A percentile compares a stretch with the other conserved stretches of the same genome.
These are phyloP conservation scores for Camponotus vicinus DNA, from an alignment of 1,140 invertebrate genomes.

Conservation along the genomic window DNA sequence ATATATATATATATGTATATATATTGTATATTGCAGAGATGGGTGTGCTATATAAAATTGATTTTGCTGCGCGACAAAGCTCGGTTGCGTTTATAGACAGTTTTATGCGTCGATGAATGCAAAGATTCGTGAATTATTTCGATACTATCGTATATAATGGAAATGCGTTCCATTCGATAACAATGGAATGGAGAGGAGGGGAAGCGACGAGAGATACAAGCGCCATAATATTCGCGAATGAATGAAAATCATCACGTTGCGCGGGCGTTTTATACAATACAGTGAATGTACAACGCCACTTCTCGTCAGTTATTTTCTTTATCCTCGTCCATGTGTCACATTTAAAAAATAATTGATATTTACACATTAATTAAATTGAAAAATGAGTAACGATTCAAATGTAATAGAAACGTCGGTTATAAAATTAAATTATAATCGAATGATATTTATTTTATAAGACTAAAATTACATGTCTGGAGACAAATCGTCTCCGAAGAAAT, in stretches of 20 bases:
- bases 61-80: background rate
- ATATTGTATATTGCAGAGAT: background rate
- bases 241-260: slow-evolving; percentile 38
- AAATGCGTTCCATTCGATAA: slow-evolving; percentile 29
- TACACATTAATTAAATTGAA: slow-evolving; percentile 23
- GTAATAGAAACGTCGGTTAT: slow-evolving; percentile 23
- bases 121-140: slow-evolving; percentile 43
- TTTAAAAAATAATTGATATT: slow-evolving; percentile 35
- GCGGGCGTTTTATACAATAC: background rate
- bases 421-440: background rate
- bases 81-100: background rate
- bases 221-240: slow-evolving; percentile 15
- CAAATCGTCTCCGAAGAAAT: background rate
- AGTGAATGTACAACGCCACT: slow-evolving; percentile 5
- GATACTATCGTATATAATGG: slow-evolving; percentile 38
- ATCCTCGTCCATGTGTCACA: background rate
- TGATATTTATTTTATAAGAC: background rate
- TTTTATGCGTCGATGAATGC: slow-evolving; percentile 21
- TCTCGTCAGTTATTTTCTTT: slow-evolving; percentile 30
- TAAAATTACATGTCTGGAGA: background rate
- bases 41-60: background rate
- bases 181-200: slow-evolving; percentile 31
- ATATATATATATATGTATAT: background rate
- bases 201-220: slow-evolving; percentile 26
- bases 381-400: slow-evolving; percentile 19